Evolutionary conservation across 1,140 invertebrate genomes (phyloP).

Genomic region (Scaptomyza montana): DNA sequence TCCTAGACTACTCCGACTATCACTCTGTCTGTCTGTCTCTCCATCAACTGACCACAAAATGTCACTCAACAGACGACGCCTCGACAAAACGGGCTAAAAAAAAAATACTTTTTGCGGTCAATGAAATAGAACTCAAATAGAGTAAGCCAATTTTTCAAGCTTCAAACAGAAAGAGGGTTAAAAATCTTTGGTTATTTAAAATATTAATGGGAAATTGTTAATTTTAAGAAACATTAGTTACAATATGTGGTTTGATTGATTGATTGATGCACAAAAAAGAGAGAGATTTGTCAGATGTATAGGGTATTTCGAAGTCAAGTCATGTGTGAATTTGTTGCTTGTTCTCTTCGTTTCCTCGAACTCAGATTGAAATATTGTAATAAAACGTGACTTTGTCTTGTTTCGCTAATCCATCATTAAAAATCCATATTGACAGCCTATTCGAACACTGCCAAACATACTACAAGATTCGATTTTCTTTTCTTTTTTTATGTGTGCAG

Average conservation of each 20-base stretch:
- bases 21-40: constrained; percentile 25
- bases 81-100: constrained; percentile 45
- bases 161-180: too few relatives aligned
- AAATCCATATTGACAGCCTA: neutral
- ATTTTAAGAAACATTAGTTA: too few relatives aligned
- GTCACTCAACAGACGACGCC: constrained; percentile 56
- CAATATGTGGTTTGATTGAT: too few relatives aligned
- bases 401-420: constrained; percentile 5
- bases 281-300: too few relatives aligned
- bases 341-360: constrained; percentile 1
- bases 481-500: neutral
- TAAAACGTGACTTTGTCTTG: constrained; percentile 38
- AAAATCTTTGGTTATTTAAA: too few relatives aligned
- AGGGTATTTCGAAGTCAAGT: neutral
- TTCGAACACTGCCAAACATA: neutral
- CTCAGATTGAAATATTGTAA: constrained; percentile 50
- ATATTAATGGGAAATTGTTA: too few relatives aligned
- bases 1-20: too few relatives aligned
- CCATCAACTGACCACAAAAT: constrained; percentile 70
- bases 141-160: too few relatives aligned
- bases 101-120: constrained; percentile 7
- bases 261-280: too few relatives aligned
- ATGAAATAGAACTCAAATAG: too few relatives aligned
- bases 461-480: neutral
- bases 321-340: too few relatives aligned